Evolutionary conservation across 1,140 invertebrate genomes (phyloP), one percentile per base, ranked within the genome.

Genomic region (Euschistus heros): DNA sequence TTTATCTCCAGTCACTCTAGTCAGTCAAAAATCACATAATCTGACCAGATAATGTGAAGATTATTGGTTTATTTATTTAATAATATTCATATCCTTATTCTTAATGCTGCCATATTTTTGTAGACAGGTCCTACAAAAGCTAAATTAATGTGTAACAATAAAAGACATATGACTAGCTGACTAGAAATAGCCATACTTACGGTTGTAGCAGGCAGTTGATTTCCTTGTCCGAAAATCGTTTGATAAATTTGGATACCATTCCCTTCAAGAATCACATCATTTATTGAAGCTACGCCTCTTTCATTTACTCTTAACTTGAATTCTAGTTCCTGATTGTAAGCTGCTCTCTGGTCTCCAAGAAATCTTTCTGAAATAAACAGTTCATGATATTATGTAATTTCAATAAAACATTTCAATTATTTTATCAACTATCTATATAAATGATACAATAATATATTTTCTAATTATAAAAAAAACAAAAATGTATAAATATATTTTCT

Each of bases 271-370:
- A 98, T 86, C 20, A 99, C 80, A 76, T 99, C 94, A 2, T 84
- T 82, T 2, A 86, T 81, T 0, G 86, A 87, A 26, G 86, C 84
- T 24, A 77, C 78, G 18, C 82, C 82, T 44, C 79, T 80, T 72
- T 92, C 89, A 2, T 86, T 89, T 18, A 95, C 86, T 66, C 89
- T 81, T n/a, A 98, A 76, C 24, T 83, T 88, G 73, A 98, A 98
- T 37, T 85, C 85, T n/a, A 99, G 74, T 66, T 91, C 82, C 71
- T 96, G 92, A 77, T 97, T 97, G 76, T 98, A 99, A 44, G 92
- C 94, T 33, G 88, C 86, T 67, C 93, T 78, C 73, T 97, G 94
- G 77, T 98, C 93, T 0, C 94, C 94, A 15, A 97, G 77, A 74
- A 92, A 97, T 72, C 87, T 84, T 62, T 86, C 88, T 86, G 72